Evolutionary conservation across 35 echinoderm and acorn worm species (phyloP).

Genomic region (Lytechinus pictus): DNA sequence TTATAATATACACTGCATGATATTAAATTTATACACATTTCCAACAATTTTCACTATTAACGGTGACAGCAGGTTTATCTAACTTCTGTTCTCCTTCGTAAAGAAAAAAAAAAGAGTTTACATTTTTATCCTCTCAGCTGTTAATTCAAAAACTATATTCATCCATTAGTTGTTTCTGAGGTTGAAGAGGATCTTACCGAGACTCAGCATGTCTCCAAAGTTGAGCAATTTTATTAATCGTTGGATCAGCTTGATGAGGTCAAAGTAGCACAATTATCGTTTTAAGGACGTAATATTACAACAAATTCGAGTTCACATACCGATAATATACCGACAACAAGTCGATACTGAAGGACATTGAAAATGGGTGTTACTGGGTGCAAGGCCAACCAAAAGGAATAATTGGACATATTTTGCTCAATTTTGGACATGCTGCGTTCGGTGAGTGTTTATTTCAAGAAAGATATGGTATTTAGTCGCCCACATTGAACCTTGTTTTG

Average conservation of each 20-base stretch:
- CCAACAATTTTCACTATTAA: neutral
- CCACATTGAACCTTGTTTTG: slow-evolving; percentile 23
- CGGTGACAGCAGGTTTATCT: neutral
- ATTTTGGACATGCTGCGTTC: slow-evolving; percentile 37
- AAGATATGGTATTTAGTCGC: slow-evolving; percentile 26
- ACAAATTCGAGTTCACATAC: neutral
- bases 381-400: neutral
- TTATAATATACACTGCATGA: neutral
- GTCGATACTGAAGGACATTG: neutral
- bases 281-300: neutral
- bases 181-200: neutral
- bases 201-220: neutral
- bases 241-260: neutral
- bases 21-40: neutral
- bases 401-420: slow-evolving; percentile 43
- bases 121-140: neutral
- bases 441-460: slow-evolving; percentile 24
- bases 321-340: too few species aligned
- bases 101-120: neutral
- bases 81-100: neutral
- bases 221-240: neutral
- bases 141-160: neutral
- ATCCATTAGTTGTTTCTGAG: neutral
- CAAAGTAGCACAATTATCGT: neutral
- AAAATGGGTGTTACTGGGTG: neutral